Evolutionary conservation across 1,140 invertebrate genomes (phyloP).

Genomic region (Drosophila melanogaster): DNA sequence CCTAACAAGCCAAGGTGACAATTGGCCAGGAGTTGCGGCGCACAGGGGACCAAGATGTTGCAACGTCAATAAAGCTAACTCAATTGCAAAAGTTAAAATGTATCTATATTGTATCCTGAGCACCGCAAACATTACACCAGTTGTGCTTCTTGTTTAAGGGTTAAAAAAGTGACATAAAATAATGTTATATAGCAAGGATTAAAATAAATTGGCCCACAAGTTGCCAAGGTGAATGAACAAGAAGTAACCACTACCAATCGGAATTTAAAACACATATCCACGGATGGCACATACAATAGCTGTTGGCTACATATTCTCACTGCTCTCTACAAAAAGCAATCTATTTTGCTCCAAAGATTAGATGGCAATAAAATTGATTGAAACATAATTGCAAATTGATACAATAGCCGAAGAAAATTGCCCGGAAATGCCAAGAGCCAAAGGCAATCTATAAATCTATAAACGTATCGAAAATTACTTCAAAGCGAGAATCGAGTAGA

Average conservation of each 20-base stretch:
- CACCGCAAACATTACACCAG: too few relatives aligned
- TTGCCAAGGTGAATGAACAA: conserved; percentile 26
- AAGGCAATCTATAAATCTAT: conserved; percentile 58
- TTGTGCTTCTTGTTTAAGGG: too few relatives aligned
- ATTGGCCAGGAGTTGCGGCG: conserved; percentile 32
- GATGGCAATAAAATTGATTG: conserved; percentile 67
- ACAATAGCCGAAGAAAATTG: conserved; percentile 60
- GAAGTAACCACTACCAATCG: conserved; percentile 38
- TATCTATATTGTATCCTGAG: not conserved
- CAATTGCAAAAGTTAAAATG: conserved; percentile 64
- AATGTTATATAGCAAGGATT: not conserved
- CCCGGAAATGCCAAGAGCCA: conserved; percentile 55
- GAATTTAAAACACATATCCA: conserved; percentile 53
- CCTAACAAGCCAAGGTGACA: conserved; percentile 74
- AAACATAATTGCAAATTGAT: conserved; percentile 74
- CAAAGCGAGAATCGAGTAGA: conserved; percentile 35
- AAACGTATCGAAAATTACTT: conserved; percentile 52
- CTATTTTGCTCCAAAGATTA: conserved; percentile 53
- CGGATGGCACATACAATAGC: not conserved
- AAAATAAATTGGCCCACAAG: not conserved
- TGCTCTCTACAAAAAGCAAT: conserved; percentile 53
- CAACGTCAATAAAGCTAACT: conserved; percentile 43
- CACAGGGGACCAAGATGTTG: conserved; percentile 9
- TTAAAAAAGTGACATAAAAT: not conserved
- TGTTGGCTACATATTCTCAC: conserved; percentile 3